Conservation (phyloP, 1,140 invertebrate genomes). For the Cherax destructor region DNA sequence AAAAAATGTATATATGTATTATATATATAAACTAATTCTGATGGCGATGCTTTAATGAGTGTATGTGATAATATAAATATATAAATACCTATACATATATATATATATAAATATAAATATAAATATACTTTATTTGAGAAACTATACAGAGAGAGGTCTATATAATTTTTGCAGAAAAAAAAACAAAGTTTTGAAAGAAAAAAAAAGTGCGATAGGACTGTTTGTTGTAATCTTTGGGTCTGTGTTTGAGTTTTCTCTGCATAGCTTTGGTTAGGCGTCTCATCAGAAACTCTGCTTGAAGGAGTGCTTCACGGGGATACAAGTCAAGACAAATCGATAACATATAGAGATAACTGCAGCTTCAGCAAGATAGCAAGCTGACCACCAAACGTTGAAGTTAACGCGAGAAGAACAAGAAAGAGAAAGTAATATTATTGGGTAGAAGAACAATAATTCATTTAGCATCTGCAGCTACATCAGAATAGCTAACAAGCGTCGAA, state of each 20-base stretch:
- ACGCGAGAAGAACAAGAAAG: too few species aligned
- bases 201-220: background rate
- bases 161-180: constrained; percentile 28
- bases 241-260: background rate
- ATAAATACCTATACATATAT: constrained; percentile 28
- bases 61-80: constrained; percentile 37
- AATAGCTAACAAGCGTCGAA: too few species aligned
- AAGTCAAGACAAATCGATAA: too few species aligned
- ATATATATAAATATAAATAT: too few species aligned
- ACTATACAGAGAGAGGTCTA: constrained; percentile 20
- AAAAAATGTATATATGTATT: constrained; percentile 47
- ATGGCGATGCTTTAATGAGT: background rate
- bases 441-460: too few species aligned
- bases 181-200: background rate
- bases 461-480: too few species aligned
- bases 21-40: constrained; percentile 30
- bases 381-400: too few species aligned
- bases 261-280: background rate
- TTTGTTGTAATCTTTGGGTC: background rate
- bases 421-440: too few species aligned
- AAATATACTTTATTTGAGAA: constrained; percentile 33
- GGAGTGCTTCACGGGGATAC: background rate
- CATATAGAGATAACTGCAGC: too few species aligned
- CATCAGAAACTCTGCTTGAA: background rate
- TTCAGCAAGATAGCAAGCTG: too few species aligned